These are phyloP conservation scores for Isoperla grammatica DNA, from an alignment of 2,888 invertebrate species.

Conservation along the genomic window DNA sequence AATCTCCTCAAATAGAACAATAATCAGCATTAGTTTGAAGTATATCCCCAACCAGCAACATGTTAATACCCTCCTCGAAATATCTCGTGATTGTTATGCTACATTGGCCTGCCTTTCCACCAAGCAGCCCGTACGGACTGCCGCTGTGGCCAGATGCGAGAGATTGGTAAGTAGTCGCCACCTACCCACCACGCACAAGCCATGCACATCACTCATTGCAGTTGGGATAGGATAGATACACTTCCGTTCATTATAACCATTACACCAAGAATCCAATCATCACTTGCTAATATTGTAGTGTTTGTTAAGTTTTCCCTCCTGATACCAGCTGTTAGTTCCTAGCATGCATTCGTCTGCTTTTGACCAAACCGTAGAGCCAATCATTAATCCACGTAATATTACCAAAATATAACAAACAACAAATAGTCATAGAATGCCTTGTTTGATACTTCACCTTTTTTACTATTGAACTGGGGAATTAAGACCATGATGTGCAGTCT, in stretches of 20 bases:
- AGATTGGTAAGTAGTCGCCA: constrained; percentile 32
- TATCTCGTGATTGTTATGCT: constrained; percentile 32
- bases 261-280: constrained; percentile 21
- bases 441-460: constrained; percentile 23
- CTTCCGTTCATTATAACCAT: constrained; percentile 7
- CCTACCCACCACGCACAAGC: constrained; percentile 15
- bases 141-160: constrained; percentile 34
- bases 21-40: too few relatives aligned
- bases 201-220: background rate
- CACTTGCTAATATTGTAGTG: constrained; percentile 15
- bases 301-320: constrained; percentile 24
- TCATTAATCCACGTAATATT: too few relatives aligned
- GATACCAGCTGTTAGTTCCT: constrained; percentile 25
- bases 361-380: background rate
- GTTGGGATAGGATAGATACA: background rate
- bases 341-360: constrained; percentile 33
- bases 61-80: constrained; percentile 20
- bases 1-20: too few relatives aligned
- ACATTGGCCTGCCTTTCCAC: constrained; percentile 34
- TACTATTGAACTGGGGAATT: constrained; percentile 33
- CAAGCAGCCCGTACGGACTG: constrained; percentile 35
- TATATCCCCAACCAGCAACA: constrained; percentile 12
- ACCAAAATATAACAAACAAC: too few relatives aligned
- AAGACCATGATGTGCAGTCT: constrained; percentile 31
- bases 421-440: background rate